Conservation (phyloP, 2,113 vertebrate species). For the Drymodes brunneopygia region DNA sequence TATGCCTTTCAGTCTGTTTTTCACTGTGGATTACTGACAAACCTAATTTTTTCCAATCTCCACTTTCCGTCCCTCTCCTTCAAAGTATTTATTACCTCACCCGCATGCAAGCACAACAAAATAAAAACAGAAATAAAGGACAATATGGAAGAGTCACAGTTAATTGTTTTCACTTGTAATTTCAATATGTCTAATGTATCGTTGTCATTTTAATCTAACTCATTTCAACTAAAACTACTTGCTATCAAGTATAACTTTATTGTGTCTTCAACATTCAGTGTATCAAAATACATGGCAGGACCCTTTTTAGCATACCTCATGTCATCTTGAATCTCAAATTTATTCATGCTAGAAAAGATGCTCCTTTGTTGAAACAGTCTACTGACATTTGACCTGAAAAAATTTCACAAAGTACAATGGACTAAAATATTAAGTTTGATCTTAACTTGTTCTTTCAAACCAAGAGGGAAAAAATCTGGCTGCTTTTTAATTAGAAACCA, state of each 20-base stretch:
- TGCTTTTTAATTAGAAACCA: not conserved
- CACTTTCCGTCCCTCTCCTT: not conserved
- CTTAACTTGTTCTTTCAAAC: not conserved
- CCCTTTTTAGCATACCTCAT: not conserved
- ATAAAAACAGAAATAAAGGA: not conserved
- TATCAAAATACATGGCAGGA: not conserved
- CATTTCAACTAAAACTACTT: not conserved
- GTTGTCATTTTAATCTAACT: not conserved
- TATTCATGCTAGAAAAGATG: not conserved
- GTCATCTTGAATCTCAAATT: not conserved
- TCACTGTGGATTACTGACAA: not conserved
- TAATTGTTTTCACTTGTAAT: not conserved
- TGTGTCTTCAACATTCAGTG: not conserved
- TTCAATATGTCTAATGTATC: not conserved
- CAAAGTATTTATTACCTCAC: not conserved
- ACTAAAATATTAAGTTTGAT: not conserved
- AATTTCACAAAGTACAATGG: not conserved
- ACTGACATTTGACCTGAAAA: not conserved
- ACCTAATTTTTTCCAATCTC: not conserved
- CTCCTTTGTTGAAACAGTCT: not conserved
- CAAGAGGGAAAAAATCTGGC: not conserved
- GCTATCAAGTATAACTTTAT: not conserved
- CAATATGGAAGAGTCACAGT: not conserved
- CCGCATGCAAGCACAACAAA: not conserved
- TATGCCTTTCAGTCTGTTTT: not conserved